A percentile compares a stretch with the other conserved stretches of the same genome.
Evolutionary conservation across 2,888 invertebrate species (phyloP).

Genomic region (Lottia scabra): DNA sequence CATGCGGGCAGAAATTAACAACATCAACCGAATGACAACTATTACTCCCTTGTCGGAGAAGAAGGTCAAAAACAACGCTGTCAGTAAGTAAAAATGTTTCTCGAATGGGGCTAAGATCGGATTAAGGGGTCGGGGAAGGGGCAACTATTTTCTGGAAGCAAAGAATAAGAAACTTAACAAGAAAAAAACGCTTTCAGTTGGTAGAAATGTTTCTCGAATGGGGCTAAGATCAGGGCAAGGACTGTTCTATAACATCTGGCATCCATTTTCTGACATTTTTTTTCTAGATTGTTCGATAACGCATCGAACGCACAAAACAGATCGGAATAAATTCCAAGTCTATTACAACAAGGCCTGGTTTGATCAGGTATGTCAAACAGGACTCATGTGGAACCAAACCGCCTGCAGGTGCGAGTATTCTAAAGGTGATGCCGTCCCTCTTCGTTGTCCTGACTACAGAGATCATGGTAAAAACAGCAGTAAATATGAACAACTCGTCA

Average conservation of each 20-base stretch:
- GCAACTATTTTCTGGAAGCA: too few relatives aligned
- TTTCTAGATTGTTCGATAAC: slow-evolving; percentile 29
- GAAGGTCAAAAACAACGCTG: not conserved
- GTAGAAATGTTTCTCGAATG: not conserved
- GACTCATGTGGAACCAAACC: slow-evolving; percentile 38
- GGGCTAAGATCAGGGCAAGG: too few relatives aligned
- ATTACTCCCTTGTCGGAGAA: not conserved
- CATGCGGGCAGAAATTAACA: not conserved
- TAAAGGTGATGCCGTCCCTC: not conserved
- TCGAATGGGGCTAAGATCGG: too few relatives aligned
- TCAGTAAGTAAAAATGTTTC: not conserved
- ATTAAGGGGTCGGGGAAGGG: too few relatives aligned
- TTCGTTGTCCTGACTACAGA: slow-evolving; percentile 16
- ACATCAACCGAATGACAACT: not conserved
- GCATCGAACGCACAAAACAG: slow-evolving; percentile 27
- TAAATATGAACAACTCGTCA: slow-evolving; percentile 39
- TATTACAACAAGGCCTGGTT: slow-evolving; percentile 36
- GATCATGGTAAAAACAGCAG: slow-evolving; percentile 14
- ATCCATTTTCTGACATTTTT: too few relatives aligned
- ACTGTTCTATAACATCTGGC: too few relatives aligned
- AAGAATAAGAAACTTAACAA: too few relatives aligned
- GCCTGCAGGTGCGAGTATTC: slow-evolving; percentile 39
- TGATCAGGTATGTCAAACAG: slow-evolving; percentile 36
- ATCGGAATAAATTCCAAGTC: slow-evolving; percentile 35
- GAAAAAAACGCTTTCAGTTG: not conserved